These are phyloP conservation scores for Panulirus ornatus DNA, from an alignment of 1,140 invertebrate species.

Conservation along the genomic window DNA sequence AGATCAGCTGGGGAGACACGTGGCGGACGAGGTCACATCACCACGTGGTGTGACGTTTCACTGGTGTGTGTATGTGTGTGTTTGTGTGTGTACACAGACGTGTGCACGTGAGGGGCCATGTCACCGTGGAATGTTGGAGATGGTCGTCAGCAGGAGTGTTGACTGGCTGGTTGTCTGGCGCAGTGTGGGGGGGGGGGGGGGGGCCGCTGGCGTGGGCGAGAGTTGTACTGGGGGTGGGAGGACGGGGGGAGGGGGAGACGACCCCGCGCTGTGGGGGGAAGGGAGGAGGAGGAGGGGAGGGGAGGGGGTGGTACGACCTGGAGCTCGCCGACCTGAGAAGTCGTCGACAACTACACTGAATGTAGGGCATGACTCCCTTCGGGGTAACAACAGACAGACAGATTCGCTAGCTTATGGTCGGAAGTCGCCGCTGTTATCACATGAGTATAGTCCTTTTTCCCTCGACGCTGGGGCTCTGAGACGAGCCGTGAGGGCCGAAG, in stretches of 20 bases:
- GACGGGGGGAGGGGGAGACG: not conserved
- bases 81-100: not conserved
- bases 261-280: too few species aligned
- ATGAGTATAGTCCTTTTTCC: not conserved
- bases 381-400: constrained; percentile 10
- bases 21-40: too few species aligned
- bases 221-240: not conserved
- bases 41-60: not conserved
- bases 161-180: too few species aligned
- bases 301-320: not conserved
- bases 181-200: not conserved
- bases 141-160: too few species aligned
- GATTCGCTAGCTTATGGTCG: not conserved
- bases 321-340: not conserved
- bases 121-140: constrained; percentile 1
- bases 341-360: not conserved
- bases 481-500: not conserved
- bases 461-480: not conserved
- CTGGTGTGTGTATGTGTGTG: not conserved
- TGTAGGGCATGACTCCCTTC: constrained; percentile 3
- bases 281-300: not conserved
- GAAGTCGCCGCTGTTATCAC: constrained; percentile 28
- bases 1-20: not conserved
- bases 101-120: not conserved
- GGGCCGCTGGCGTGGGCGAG: not conserved